Evolutionary conservation across 2,888 invertebrate species (phyloP).

Genomic region (Clivina fossor): DNA sequence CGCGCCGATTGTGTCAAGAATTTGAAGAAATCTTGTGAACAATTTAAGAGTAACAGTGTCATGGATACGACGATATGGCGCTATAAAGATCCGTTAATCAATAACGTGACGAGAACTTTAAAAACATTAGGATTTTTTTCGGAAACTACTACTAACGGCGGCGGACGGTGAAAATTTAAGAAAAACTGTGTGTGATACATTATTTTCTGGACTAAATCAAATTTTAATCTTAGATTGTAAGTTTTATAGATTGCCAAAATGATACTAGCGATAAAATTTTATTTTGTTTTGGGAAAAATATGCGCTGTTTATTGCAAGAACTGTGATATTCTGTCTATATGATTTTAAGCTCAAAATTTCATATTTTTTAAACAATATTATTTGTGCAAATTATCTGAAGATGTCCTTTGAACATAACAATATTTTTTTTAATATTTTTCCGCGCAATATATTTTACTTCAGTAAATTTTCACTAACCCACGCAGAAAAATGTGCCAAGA

Average conservation of each 20-base stretch:
- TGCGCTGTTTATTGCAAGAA: conserved; percentile 1
- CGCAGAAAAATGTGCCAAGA: too few relatives aligned
- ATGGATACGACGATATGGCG: conserved; percentile 87
- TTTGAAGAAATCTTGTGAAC: conserved; percentile 79
- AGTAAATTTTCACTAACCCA: too few relatives aligned
- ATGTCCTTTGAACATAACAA: too few relatives aligned
- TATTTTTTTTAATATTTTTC: too few relatives aligned
- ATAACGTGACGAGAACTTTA: conserved; percentile 70
- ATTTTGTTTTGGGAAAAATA: conserved; percentile 6
- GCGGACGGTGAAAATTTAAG: conserved; percentile 13
- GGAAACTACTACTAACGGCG: conserved; percentile 51
- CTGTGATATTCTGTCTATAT: conserved; percentile 13
- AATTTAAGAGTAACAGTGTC: conserved; percentile 78
- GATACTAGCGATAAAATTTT: conserved; percentile 9
- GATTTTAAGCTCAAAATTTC: conserved; percentile 7
- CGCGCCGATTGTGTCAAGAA: conserved; percentile 89
- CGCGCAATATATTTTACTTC: too few relatives aligned
- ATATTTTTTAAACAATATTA: too few relatives aligned
- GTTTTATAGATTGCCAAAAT: conserved; percentile 15
- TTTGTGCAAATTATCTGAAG: too few relatives aligned
- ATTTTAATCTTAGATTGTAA: conserved; percentile 9
- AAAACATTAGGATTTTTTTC: conserved; percentile 71
- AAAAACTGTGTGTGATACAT: not conserved
- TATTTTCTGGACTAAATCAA: not conserved
- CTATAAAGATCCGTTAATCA: conserved; percentile 75